A percentile compares a stretch with the other conserved stretches of the same genome.
Conservation (phyloP, 2,113 vertebrate species). For the Tetrax tetrax region DNA sequence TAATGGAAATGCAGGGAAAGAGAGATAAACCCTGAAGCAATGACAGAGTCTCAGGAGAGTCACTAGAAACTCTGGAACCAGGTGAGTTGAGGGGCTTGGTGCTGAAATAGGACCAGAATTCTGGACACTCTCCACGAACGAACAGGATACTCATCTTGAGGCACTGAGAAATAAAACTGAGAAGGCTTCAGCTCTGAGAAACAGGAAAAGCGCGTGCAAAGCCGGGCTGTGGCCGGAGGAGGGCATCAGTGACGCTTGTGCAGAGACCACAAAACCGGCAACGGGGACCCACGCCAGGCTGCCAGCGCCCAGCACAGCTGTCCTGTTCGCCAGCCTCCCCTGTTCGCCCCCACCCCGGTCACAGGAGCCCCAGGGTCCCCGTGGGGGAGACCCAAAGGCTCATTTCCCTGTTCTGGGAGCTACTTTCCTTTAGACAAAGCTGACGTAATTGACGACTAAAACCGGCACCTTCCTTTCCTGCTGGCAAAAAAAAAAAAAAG, state of each 20-base stretch:
- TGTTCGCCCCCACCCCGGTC: too few relatives aligned
- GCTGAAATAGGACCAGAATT: neutral
- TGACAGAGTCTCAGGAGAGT: neutral
- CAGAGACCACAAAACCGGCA: neutral
- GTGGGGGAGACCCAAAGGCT: neutral
- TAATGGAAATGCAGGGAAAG: neutral
- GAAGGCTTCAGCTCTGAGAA: neutral
- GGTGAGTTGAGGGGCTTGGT: neutral
- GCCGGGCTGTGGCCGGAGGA: fast-evolving
- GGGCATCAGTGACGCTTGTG: neutral
- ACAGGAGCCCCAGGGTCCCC: neutral
- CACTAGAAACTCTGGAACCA: neutral
- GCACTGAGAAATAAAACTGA: neutral
- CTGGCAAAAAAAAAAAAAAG: neutral
- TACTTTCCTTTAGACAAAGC: neutral
- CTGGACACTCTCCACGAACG: neutral
- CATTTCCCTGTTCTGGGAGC: neutral
- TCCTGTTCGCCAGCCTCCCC: neutral
- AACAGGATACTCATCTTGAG: neutral
- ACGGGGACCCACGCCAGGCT: fast-evolving
- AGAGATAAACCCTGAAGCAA: neutral
- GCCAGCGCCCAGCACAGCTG: neutral
- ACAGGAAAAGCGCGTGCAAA: neutral
- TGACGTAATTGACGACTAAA: neutral
- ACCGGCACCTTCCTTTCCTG: neutral